Percentiles rank a stretch among this genome's conserved stretches.
Conservation (phyloP, 2,113 vertebrate species). For the Struthidea cinerea region DNA sequence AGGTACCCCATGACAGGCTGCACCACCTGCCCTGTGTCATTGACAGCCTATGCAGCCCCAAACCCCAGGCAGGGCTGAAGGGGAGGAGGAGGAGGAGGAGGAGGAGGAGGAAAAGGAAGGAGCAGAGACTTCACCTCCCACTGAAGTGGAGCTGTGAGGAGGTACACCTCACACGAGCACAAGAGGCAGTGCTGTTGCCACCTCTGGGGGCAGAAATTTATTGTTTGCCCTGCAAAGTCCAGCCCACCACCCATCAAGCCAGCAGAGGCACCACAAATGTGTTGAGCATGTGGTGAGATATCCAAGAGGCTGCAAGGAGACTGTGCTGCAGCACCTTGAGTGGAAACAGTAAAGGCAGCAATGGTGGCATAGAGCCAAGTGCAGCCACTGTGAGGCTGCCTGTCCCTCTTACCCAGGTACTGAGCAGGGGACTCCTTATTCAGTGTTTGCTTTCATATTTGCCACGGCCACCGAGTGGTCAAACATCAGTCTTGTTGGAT, state of each 20-base stretch:
- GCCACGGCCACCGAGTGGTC: accelerated
- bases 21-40: background rate
- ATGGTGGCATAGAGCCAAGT: background rate
- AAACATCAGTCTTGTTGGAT: background rate
- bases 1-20: background rate
- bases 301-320: background rate
- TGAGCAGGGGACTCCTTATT: background rate
- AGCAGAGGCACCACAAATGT: background rate
- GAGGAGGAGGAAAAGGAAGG: background rate
- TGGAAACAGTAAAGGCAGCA: background rate
- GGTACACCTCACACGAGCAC: background rate
- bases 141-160: no score
- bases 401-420: background rate
- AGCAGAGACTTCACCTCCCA: background rate
- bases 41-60: background rate
- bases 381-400: background rate
- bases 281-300: accelerated
- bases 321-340: background rate
- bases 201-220: background rate
- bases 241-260: background rate
- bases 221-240: background rate
- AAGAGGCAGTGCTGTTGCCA: accelerated
- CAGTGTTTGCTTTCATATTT: background rate
- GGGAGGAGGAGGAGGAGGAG: background rate
- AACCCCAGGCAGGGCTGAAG: background rate